Base-by-base conservation (phyloP, 2,797 vertebrate species). In the Tamandua tetradactyla region DNA sequence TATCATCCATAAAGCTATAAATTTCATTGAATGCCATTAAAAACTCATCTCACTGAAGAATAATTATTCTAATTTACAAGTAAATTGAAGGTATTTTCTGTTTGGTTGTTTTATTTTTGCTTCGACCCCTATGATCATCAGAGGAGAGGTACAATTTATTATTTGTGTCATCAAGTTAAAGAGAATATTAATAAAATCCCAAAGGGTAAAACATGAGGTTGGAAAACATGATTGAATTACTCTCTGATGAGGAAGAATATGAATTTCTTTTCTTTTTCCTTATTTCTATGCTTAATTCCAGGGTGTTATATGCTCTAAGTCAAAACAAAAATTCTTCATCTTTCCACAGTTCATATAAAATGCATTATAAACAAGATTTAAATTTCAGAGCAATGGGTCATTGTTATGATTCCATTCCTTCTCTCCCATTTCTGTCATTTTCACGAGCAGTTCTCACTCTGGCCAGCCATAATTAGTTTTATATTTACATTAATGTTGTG, bases 121-220 rank as follows among this genome's bases (percentile, higher is more conserved):
- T 35, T 7, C 20, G n/a, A n/a, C 9, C 47, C 10, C 52, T 18
- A n/a, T n/a, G n/a, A 6, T 52, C 18, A 55, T 4, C 30, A 37
- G 13, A 30, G 25, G 10, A 83, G 76, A 42, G n/a, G 8, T 87
- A 49, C 40, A 47, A 68, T 76, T 89, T 92, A 64, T 71, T 95
- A 76, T 85, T 13, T 13, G 12, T 85, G 83, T 61, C 83, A 89
- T 91, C 69, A 71, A 68, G 72, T 96, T 93, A 91, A 91, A 88
- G 89, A 23, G 18, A n/a, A 82, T 75, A 40, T 87, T 82, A 75
- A 85, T 69, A 83, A 81, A 57, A 91, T 88, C 79, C 72, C 87
- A 64, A 47, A 35, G 40, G 42, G 8, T 88, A 23, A 92, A 85
- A 91, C 44, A 69, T 23, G 44, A 35, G 27, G 35, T 89, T 95